Evolutionary conservation across 2,888 invertebrate genomes (phyloP), one percentile per base, ranked within the genome.

Genomic region (Scaptodrosophila latifasciaeformis): DNA sequence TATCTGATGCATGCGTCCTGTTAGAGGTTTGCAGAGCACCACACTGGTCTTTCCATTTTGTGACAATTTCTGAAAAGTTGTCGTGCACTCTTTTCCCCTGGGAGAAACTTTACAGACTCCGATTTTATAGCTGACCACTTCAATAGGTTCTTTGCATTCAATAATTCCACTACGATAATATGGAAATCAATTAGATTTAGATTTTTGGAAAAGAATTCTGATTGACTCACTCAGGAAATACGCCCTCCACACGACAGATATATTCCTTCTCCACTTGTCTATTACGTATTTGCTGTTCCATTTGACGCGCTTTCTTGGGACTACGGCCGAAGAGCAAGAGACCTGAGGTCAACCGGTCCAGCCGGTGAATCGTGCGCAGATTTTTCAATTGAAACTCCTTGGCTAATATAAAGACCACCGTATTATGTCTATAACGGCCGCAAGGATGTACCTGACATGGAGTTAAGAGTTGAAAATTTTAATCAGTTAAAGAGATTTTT

Each of bases 1-100:
- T 70, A 99, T 99, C 88, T 99, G 99, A 86, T 99, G 99, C 92
- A 98, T 99, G 62, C 99, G 89, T 1, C 99, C 99, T 2, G 98
- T 98, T 84, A 93, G 92, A 0, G 98, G 98, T 83, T 92, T 92
- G 88, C 97, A 97, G 30, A 93, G 89, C n/a, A 98, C 96, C 24
- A 97, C 94, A 81, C 97, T 97, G 1, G 95, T 93, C 80, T 92
- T 92, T 1, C 92, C 91, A 86, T 96, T 94, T 87, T 89, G 96
- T 34, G 94, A 94, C 49, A 98, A 87, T 79, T 94, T 91, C 85
- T 94, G 92, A 88, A 98, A 99, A 62, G 92, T 91, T 0, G 97
- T 97, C n/a, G 91, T 90, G 83, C 96, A 96, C 77, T 93, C 93
- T 85, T 97, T 97, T 56, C 98, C 98, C 70, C 93, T 93, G 0